A percentile compares a stretch with the other conserved stretches of the same genome.
Conservation (phyloP, 2,888 invertebrate genomes). For the Andrena flavipes region DNA sequence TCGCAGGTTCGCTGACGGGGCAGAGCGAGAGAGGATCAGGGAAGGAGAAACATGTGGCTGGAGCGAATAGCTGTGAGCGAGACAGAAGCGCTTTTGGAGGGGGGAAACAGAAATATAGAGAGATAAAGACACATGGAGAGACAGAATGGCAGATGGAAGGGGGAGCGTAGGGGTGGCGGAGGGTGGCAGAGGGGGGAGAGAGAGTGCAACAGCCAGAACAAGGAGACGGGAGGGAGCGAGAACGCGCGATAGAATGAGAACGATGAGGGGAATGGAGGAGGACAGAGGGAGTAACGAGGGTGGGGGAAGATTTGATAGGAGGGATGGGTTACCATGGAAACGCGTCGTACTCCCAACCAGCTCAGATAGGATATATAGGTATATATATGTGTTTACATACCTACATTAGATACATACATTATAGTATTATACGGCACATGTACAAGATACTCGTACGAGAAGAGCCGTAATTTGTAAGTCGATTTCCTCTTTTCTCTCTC, state of each 20-base stretch:
- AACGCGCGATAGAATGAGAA: background rate
- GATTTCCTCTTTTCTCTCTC: conserved; percentile 61
- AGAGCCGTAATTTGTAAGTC: conserved; percentile 69
- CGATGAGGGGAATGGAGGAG: conserved; percentile 34
- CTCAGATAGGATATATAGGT: conserved; percentile 72
- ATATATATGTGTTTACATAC: conserved; percentile 60
- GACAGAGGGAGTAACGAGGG: conserved; percentile 26
- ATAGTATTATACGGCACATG: conserved; percentile 64
- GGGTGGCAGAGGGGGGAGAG: conserved; percentile 25
- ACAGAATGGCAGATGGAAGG: conserved; percentile 37
- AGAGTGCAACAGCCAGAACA: conserved; percentile 18
- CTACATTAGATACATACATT: conserved; percentile 68
- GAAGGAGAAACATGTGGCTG: conserved; percentile 38
- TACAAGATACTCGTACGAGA: conserved; percentile 64
- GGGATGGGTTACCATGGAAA: conserved; percentile 82
- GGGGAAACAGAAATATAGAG: conserved; percentile 55
- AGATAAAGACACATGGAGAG: conserved; percentile 63
- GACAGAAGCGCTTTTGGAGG: conserved; percentile 28
- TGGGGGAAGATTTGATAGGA: conserved; percentile 72
- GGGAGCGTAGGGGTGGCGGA: conserved; percentile 3
- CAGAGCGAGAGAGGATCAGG: background rate
- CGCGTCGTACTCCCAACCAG: conserved; percentile 77
- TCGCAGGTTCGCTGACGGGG: background rate
- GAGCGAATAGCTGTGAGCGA: conserved; percentile 43
- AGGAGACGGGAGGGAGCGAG: conserved; percentile 8